These are phyloP conservation scores for Clinocottus analis DNA, from an alignment of 2,113 vertebrate species.

Conservation along the genomic window DNA sequence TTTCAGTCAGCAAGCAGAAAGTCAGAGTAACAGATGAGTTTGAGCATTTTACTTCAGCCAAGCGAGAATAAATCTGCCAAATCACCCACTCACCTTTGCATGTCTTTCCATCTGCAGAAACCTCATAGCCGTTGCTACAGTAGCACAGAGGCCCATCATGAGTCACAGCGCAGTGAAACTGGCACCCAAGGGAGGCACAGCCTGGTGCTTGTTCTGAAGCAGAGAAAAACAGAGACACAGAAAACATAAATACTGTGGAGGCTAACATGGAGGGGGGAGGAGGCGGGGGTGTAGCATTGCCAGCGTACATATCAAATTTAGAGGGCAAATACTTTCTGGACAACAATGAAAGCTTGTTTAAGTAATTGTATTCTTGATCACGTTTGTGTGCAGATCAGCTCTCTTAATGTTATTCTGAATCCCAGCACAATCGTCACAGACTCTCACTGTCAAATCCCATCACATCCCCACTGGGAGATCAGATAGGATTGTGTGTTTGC, in stretches of 20 bases:
- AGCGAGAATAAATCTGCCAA: slow-evolving; percentile 21
- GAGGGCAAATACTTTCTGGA: background rate
- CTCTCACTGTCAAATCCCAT: slow-evolving; percentile 15
- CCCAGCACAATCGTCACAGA: slow-evolving; percentile 36
- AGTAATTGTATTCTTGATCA: slow-evolving; percentile 35
- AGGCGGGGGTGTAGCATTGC: background rate
- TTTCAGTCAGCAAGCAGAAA: background rate
- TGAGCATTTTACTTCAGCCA: slow-evolving; percentile 8
- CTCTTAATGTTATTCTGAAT: slow-evolving; percentile 50
- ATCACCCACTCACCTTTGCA: slow-evolving; percentile 88
- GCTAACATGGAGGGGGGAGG: background rate
- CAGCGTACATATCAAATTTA: slow-evolving; percentile 12
- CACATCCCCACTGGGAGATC: slow-evolving; percentile 29
- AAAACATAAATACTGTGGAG: slow-evolving; percentile 25
- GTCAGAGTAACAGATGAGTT: slow-evolving; percentile 22
- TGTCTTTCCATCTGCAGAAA: slow-evolving; percentile 88
- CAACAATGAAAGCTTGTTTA: slow-evolving; percentile 18
- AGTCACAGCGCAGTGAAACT: slow-evolving; percentile 89
- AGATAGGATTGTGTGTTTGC: background rate
- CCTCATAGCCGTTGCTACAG: slow-evolving; percentile 90
- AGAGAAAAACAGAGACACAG: slow-evolving; percentile 35
- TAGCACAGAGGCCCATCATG: slow-evolving; percentile 89
- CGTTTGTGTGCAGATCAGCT: slow-evolving; percentile 31
- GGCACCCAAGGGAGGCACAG: slow-evolving; percentile 87
- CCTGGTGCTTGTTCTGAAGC: slow-evolving; percentile 82